phyloP scores from a whole-genome alignment of 2,797 vertebrate genomes.

The Garrulus glandarius region DNA sequence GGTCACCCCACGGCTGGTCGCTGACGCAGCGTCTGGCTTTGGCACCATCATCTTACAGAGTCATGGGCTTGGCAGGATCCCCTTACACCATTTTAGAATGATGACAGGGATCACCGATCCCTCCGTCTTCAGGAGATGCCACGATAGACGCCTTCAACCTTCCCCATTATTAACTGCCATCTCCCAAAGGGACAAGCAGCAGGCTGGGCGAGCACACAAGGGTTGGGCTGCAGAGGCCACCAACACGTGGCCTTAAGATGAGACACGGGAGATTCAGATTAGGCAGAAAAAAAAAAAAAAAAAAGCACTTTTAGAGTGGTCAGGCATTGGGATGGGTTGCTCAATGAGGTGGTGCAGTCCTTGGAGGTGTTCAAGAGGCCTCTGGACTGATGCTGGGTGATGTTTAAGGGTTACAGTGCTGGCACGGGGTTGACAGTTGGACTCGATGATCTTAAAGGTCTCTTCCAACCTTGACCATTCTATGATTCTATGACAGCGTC shows the following conservation, averaged over 20 bases:
- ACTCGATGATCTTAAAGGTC: not conserved
- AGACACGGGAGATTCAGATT: not conserved
- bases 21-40: not conserved
- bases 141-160: not conserved
- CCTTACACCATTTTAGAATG: not conserved
- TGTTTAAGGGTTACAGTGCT: not conserved
- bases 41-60: not conserved
- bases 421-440: not conserved
- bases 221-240: not conserved
- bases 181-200: not conserved
- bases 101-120: not conserved
- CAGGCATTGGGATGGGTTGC: not conserved
- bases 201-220: not conserved
- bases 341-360: too few relatives aligned
- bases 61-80: not conserved
- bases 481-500: rapidly evolving
- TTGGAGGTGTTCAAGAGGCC: not conserved
- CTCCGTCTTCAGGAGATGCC: not conserved
- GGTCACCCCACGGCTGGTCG: rapidly evolving
- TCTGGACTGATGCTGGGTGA: not conserved
- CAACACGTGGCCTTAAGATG: rapidly evolving
- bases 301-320: not conserved
- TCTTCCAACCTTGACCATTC: not conserved
- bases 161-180: too few relatives aligned
- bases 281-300: too few relatives aligned